These are phyloP conservation scores for Lepidurus apus DNA, from an alignment of 1,140 invertebrate species.

Conservation along the genomic window DNA sequence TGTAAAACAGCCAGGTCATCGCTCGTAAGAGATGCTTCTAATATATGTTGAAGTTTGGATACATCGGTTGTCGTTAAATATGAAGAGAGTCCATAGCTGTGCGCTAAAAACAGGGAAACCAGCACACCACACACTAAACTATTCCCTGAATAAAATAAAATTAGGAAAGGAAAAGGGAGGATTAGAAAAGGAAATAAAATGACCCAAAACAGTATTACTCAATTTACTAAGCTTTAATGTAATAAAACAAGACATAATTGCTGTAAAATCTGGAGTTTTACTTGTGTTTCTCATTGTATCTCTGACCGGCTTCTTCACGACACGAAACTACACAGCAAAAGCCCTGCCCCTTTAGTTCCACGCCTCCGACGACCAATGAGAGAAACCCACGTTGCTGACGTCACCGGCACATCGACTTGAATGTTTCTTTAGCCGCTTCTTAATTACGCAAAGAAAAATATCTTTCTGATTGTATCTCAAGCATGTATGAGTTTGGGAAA, in stretches of 20 bases:
- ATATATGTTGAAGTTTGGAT: slow-evolving; percentile 24
- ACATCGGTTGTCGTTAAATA: slow-evolving; percentile 27
- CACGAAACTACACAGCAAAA: slow-evolving; percentile 13
- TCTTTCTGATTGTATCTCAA: background rate
- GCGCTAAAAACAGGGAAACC: slow-evolving; percentile 21
- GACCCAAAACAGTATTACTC: background rate
- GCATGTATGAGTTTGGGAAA: background rate
- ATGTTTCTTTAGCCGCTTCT: background rate
- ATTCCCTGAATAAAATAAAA: background rate
- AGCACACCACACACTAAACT: slow-evolving; percentile 10
- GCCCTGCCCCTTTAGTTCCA: background rate
- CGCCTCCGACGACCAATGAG: background rate
- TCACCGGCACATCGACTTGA: background rate
- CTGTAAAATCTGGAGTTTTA: background rate
- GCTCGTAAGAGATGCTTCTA: slow-evolving; percentile 20
- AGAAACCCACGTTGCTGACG: slow-evolving; percentile 9
- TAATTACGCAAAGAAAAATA: too few species aligned
- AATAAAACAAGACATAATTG: background rate
- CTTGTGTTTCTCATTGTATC: slow-evolving; percentile 12
- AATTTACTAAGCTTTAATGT: background rate
- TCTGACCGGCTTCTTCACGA: slow-evolving; percentile 7
- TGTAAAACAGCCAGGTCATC: slow-evolving; percentile 26
- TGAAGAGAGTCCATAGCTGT: slow-evolving; percentile 27
- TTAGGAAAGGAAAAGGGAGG: too few species aligned
- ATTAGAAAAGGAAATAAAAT: too few species aligned